These are phyloP conservation scores for Hoplodrina blanda DNA, from an alignment of 2,888 invertebrate species.

Conservation along the genomic window DNA sequence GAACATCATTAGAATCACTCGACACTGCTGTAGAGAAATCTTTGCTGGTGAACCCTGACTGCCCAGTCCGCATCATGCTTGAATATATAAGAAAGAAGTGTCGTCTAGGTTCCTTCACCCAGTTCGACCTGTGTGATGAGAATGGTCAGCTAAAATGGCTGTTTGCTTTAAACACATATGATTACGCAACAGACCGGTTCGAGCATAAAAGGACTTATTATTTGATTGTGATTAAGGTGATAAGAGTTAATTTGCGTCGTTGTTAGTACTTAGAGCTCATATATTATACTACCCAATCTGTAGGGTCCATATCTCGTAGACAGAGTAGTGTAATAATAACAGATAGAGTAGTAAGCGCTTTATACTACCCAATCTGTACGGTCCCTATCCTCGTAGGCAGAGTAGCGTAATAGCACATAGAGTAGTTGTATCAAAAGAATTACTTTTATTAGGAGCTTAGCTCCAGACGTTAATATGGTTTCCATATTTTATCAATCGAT, in stretches of 20 bases:
- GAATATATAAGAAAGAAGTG: conserved; percentile 85
- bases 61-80: conserved; percentile 82
- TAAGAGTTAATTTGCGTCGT: conserved; percentile 40
- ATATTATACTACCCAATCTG: too few relatives aligned
- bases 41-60: conserved; percentile 82
- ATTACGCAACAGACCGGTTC: conserved; percentile 77
- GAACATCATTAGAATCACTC: conserved; percentile 38
- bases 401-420: too few relatives aligned
- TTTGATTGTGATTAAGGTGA: conserved; percentile 78
- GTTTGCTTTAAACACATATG: conserved; percentile 77
- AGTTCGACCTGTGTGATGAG: conserved; percentile 83
- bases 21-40: conserved; percentile 78
- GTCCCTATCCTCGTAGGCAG: too few relatives aligned
- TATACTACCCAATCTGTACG: too few relatives aligned
- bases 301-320: too few relatives aligned
- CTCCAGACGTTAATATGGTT: too few relatives aligned
- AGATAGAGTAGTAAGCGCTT: too few relatives aligned
- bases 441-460: too few relatives aligned
- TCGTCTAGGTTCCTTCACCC: conserved; percentile 75
- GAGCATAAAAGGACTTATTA: conserved; percentile 82
- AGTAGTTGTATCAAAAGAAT: too few relatives aligned
- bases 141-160: conserved; percentile 74
- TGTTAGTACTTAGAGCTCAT: too few relatives aligned
- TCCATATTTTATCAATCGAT: too few relatives aligned
- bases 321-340: too few relatives aligned